Evolutionary conservation across 2,797 vertebrate species (phyloP).

Genomic region (Eulemur rubriventer): DNA sequence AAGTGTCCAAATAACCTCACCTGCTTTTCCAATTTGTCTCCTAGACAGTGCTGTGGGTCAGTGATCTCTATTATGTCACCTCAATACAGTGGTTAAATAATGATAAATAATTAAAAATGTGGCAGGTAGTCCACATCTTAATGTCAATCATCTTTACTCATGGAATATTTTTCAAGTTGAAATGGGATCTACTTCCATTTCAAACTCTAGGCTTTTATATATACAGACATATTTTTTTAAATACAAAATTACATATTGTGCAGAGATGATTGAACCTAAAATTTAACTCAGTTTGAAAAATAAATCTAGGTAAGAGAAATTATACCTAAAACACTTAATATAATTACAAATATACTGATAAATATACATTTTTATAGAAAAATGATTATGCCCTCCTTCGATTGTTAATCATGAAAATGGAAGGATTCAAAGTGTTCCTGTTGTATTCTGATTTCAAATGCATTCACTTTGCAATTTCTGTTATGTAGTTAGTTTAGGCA

Average conservation of each 20-base stretch:
- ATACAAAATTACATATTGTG: neutral
- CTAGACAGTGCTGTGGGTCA: constrained; percentile 49
- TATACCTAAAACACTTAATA: neutral
- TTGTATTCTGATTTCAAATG: neutral
- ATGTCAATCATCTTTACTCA: constrained; percentile 27
- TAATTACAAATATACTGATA: neutral
- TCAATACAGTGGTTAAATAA: constrained; percentile 71
- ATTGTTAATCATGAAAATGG: neutral
- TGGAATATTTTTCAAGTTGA: neutral
- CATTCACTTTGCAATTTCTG: neutral
- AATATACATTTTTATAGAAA: neutral
- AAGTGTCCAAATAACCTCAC: constrained; percentile 62
- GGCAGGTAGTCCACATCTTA: constrained; percentile 36
- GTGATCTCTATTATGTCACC: constrained; percentile 46
- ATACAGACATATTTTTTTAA: neutral
- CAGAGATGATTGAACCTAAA: neutral
- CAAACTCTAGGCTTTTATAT: neutral
- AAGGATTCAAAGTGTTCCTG: neutral
- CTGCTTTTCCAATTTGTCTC: constrained; percentile 78
- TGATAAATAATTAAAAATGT: constrained; percentile 71
- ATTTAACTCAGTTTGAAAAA: neutral
- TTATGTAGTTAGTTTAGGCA: neutral
- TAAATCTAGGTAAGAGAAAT: neutral
- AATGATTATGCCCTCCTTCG: neutral
- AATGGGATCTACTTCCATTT: constrained; percentile 25